Conservation (phyloP, 2,797 vertebrate species). For the Argentina silus region DNA sequence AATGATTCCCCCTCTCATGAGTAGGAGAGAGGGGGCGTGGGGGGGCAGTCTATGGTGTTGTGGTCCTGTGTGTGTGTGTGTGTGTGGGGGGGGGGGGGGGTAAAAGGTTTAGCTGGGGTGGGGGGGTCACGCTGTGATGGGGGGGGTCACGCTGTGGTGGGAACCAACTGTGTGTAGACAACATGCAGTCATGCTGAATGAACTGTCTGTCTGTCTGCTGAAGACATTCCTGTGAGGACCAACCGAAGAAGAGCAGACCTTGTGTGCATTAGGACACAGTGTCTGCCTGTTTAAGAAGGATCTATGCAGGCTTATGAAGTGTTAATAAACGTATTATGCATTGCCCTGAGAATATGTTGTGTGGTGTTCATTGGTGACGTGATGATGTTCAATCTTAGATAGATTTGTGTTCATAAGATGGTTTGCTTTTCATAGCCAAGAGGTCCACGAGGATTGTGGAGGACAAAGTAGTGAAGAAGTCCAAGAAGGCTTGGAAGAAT, state of each 20-base stretch:
- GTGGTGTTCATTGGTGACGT: background rate
- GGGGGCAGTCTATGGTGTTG: background rate
- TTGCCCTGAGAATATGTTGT: background rate
- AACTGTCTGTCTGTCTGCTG: background rate
- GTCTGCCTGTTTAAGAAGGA: too few relatives aligned
- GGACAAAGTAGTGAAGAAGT: constrained; percentile 37
- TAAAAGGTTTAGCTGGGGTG: background rate
- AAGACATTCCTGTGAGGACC: background rate
- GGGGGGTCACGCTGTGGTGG: background rate
- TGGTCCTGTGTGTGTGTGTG: too few relatives aligned
- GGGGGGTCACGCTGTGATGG: background rate
- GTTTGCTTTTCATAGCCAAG: constrained; percentile 48
- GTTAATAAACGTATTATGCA: too few relatives aligned
- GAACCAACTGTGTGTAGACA: background rate
- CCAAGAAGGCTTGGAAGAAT: constrained; percentile 46
- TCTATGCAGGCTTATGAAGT: background rate
- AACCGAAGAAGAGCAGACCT: too few relatives aligned
- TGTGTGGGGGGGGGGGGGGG: too few relatives aligned
- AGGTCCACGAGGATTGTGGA: constrained; percentile 53
- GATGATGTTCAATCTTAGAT: background rate
- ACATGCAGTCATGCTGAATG: background rate
- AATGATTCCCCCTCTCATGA: too few relatives aligned
- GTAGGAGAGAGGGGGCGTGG: background rate
- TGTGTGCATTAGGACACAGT: too few relatives aligned
- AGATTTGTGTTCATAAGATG: background rate